Base-by-base conservation (phyloP, 1,140 invertebrate species). In the Drosophila paulistorum region DNA sequence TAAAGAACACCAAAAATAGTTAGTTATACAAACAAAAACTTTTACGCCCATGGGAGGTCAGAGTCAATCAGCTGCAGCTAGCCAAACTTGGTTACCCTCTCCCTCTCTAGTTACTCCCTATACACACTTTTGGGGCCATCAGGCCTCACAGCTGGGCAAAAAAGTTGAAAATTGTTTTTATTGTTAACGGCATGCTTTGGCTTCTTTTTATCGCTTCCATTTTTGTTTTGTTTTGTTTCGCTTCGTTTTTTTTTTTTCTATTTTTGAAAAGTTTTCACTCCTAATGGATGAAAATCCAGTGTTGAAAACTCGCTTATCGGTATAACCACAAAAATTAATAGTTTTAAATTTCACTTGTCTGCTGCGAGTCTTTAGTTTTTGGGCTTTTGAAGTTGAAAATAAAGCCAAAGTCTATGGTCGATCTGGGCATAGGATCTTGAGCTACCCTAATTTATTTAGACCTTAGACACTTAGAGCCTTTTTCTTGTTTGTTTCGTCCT, bases 121-220 rank as follows among this genome's bases (percentile, higher is more conserved):
- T 11, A 23, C 23, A 5, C 39, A 14, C 62, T n/a, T 51, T 39
- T 26, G 17, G 54, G 20, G 20, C 42, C 37, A 17, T 23, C 2
- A 20, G 17, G 9, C 17, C 45, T 2, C 45, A 23, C 13, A 33
- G 54, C 41, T 41, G 26, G 17, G 30, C 33, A 37, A 63, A 75
- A 30, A 75, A 75, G 64, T 75, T 75, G 65, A 75, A 75, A 75
- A 75, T 75, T 75, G 73, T 75, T 75, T 75, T 75, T 75, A 75
- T 75, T 75, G 73, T 75, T 65, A 75, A 65, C 72, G 68, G 73
- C 65, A 62, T 68, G 72, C 41, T 51, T 62, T 26, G n/a, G 37
- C 57, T 45, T 23, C 10, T 26, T 48, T 14, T 23, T 9, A 20
- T 55, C 23, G 30, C 10, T 26, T 61, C 60, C 45, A 48, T 66